Evolutionary conservation across 2,888 invertebrate species (phyloP), one percentile per base, ranked within the genome.

Genomic region (Dryadula phaetusa): DNA sequence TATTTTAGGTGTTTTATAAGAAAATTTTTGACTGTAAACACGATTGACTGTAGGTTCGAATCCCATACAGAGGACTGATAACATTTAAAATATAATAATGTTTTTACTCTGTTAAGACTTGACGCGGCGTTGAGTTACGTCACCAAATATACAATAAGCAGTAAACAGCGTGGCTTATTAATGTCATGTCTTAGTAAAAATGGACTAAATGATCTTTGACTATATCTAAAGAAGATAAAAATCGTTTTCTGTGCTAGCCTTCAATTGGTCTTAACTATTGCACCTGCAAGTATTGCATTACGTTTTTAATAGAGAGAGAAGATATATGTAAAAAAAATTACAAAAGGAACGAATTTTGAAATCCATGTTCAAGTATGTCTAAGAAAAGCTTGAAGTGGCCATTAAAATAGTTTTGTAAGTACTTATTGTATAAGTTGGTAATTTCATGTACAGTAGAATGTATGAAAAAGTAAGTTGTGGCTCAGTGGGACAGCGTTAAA

Each of bases 351-450:
- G 4, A 22, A 40, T 56, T 56, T 37, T 37, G 22, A 53, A 32
- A 32, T 32, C 32, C 8, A 7, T 32, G 8, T 32, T n/a, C n/a
- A n/a, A 49, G n/a, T 8, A 8, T 28, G 28, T 18, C 3, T 16
- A 8, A 16, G 32, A 32, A 12, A 18, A 2, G 18, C 7, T 53
- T 34, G 3, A 56, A 56, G 37, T n/a, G 22, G 8, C 20, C n/a
- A 56, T 37, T 54, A 37, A 1, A 70, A 62, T 62, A 66, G 64
- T 63, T 22, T 6, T 0, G 7, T 49, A 28, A n/a, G 49, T 28
- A 28, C 16, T 10, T 49, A 8, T 49, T 49, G 6, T 47, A 47
- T 14, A 47, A 47, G 46, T 47, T n/a, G n/a, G n/a, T n/a, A n/a
- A n/a, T n/a, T n/a, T n/a, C n/a, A n/a, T n/a, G n/a, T n/a, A n/a